Evolutionary conservation across 1,140 invertebrate species (phyloP), one percentile per base, ranked within the genome.

Genomic region (Eumeta japonica): DNA sequence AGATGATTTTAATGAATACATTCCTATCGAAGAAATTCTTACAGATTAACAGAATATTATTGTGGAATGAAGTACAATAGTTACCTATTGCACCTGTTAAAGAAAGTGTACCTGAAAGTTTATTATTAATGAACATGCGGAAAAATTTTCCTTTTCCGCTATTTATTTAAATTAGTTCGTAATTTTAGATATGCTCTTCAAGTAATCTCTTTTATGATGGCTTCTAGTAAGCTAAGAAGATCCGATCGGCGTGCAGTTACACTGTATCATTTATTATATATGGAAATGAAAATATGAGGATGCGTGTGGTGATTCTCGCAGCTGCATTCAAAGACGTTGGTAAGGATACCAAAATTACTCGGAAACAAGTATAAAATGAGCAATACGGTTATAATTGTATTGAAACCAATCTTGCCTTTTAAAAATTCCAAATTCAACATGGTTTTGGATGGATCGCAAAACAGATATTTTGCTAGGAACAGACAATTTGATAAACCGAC

Each of bases 1-100:
- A 32, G 28, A 48, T 12, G 16, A 37, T 13, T 20, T 41, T 10
- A 13, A 18, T 12, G 16, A 62, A 50, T 13, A 43, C 27, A 41
- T 53, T 13, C 18, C 27, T 10, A 41, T 48, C 19, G 42, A 53
- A 37, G 57, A 58, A 24, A 54, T 35, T 45, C 37, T 60, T 5
- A 35, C 28, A 13, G 47, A 54, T 9, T 48, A 55, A 44, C 58
- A 63, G 45, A 49, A 61, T 20, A 63, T 55, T 11, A 19, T 63
- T 0, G 3, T 59, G 19, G 60, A 53, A 55, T 45, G 55, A 59
- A 32, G 51, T 59, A 3, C 28, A 49, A 27, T 58, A 35, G 48
- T 43, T 64, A 11, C 27, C 36, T 12, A 50, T 58, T 7, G 58
- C 61, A 34, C 55, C 55, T 9, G 56, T 52, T n/a, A 20, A 60